These are phyloP conservation scores for Melanerpes aurifrons DNA, from an alignment of 2,113 vertebrate genomes.

Conservation along the genomic window DNA sequence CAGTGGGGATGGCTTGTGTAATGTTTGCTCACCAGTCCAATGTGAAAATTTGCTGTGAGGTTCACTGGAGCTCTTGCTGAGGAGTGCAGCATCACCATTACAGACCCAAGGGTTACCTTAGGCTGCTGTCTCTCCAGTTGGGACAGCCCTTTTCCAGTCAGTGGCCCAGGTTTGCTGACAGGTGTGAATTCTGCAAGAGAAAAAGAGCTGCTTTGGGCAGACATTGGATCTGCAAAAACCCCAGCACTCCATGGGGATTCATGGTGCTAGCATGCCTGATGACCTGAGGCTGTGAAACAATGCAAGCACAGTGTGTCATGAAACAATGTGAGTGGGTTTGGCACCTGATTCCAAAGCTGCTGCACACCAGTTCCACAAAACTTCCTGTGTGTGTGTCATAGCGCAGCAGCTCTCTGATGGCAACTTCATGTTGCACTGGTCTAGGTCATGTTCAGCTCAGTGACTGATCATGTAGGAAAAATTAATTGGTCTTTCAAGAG, in stretches of 20 bases:
- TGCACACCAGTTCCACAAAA: background rate
- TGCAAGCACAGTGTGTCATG: fast-evolving
- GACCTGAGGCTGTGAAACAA: background rate
- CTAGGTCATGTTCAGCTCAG: fast-evolving
- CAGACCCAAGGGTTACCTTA: background rate
- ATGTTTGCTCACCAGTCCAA: background rate
- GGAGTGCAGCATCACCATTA: fast-evolving
- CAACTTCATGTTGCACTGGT: background rate
- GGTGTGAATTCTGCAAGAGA: background rate
- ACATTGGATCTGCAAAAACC: background rate
- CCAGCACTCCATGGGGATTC: background rate
- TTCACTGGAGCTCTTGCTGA: background rate
- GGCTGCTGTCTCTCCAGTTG: background rate
- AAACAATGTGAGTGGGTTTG: background rate
- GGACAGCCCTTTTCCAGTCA: background rate
- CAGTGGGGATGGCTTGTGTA: background rate
- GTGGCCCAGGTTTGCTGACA: background rate
- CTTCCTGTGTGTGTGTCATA: fast-evolving
- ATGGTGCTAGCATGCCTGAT: background rate
- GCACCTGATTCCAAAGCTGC: background rate
- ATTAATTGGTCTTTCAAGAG: background rate
- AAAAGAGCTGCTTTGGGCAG: background rate
- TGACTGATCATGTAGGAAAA: background rate
- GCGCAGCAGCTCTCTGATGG: background rate
- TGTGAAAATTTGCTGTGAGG: background rate